phyloP scores from a whole-genome alignment of 2,797 vertebrate species.

The Psittacula echo region DNA sequence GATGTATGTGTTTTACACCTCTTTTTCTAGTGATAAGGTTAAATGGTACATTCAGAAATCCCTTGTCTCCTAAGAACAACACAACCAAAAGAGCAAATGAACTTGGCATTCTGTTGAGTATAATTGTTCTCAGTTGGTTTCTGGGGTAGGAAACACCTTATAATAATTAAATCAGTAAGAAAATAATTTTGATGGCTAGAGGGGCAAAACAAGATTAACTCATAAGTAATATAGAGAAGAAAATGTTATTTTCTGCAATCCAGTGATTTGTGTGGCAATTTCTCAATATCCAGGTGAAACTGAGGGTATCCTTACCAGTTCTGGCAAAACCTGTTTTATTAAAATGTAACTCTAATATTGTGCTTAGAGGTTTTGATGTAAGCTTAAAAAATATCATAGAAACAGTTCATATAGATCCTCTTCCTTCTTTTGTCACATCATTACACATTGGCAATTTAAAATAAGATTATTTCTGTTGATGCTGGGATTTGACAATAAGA shows the following conservation, averaged over 20 bases:
- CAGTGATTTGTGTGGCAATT: background rate
- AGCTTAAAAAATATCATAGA: background rate
- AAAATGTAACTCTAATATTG: background rate
- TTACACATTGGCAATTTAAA: background rate
- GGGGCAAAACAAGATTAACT: background rate
- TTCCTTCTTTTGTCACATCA: constrained; percentile 19
- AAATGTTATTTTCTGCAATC: background rate
- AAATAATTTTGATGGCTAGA: background rate
- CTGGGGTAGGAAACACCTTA: background rate
- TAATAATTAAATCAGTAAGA: background rate
- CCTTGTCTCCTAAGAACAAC: background rate
- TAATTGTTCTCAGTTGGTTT: background rate
- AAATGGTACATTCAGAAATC: background rate
- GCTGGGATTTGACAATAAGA: background rate
- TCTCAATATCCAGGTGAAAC: background rate
- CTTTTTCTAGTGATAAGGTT: background rate
- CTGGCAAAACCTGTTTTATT: background rate
- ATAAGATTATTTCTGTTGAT: background rate
- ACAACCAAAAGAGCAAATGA: background rate
- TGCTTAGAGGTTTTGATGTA: background rate
- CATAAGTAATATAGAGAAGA: background rate
- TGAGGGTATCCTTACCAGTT: background rate
- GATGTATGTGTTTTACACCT: background rate
- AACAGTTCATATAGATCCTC: background rate
- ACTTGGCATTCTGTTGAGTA: background rate